A percentile compares a stretch with the other conserved stretches of the same genome.
These are phyloP conservation scores for Tetragonisca angustula DNA, from an alignment of 2,888 invertebrate species.

Conservation along the genomic window DNA sequence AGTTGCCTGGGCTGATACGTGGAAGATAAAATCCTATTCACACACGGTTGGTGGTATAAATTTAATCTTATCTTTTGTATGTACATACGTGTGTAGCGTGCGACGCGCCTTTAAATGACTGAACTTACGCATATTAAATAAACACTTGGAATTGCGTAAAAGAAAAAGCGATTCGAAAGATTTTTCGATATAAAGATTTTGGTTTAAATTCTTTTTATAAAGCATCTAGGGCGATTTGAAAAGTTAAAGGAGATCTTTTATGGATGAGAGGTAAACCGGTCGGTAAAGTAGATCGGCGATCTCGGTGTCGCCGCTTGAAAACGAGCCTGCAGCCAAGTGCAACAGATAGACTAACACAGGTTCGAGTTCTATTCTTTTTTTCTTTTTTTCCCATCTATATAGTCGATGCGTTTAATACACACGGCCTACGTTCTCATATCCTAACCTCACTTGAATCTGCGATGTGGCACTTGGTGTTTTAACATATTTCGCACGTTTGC, in stretches of 20 bases:
- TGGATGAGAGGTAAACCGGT: no score
- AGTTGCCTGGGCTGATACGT: background rate
- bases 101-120: background rate
- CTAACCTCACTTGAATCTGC: constrained; percentile 50
- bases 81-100: no score
- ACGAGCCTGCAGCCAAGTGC: background rate
- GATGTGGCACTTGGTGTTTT: constrained; percentile 57
- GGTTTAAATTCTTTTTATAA: no score
- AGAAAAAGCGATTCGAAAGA: background rate
- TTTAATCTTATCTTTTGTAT: background rate
- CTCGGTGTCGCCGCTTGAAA: background rate
- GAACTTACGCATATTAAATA: background rate
- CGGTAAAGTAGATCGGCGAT: background rate
- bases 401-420: constrained; percentile 6
- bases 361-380: background rate
- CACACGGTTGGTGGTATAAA: background rate
- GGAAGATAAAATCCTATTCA: background rate
- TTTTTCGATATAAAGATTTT: background rate
- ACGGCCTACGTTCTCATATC: constrained; percentile 30
- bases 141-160: background rate
- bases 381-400: background rate
- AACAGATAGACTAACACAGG: constrained; percentile 30
- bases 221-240: background rate
- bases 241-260: background rate
- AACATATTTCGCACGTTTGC: constrained; percentile 33